Base-by-base conservation (phyloP, 2,113 vertebrate species). In the Periophthalmus modestus region DNA sequence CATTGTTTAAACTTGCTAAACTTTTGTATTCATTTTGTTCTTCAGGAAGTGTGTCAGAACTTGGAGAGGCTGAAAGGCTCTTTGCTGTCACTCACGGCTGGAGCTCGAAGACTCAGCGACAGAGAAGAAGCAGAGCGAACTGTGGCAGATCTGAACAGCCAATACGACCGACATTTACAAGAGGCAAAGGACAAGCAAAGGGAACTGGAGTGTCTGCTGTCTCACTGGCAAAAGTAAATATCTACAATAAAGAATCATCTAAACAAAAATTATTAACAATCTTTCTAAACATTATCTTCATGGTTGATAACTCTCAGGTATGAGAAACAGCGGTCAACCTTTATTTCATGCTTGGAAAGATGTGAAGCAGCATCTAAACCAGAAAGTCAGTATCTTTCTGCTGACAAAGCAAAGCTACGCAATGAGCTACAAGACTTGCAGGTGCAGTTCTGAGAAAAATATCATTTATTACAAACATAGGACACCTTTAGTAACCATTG, bases 191-290 rank as follows among this genome's bases (percentile, higher is more conserved):
- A 95, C 68, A 96, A 93, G 18, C 97, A 97, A 85, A 86, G 58
- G 1, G 75, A 75, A 0, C 71, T 98, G 86, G 97, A 98, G 81
- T 91, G 73, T 33, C 92, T 96, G 66, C 90, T 98, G 82, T 89
- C 91, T 66, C 90, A 85, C 10, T 99, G 97, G 97, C 96, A 97
- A 86, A 96, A 92, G 98, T 98, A 88, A 90, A 94, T 74, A 9
- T 43, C 2, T 34, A 9, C 4, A n/a, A 1, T 19, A 16, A 16
- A 18, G n/a, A 13, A 67, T 15, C 4, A 15, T 21, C 21, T 21
- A 16, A 48, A 24, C 7, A 23, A 67, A 23, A 21, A 7, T 2
- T 7, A 55, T 55, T 19, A n/a, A n/a, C 52, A 55, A 55, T n/a
- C 36, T 6, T 36, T 65, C 7, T 66, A 46, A 46, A 66, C 36